phyloP scores from a whole-genome alignment of 2,113 vertebrate genomes.

The Lycocorax pyrrhopterus region DNA sequence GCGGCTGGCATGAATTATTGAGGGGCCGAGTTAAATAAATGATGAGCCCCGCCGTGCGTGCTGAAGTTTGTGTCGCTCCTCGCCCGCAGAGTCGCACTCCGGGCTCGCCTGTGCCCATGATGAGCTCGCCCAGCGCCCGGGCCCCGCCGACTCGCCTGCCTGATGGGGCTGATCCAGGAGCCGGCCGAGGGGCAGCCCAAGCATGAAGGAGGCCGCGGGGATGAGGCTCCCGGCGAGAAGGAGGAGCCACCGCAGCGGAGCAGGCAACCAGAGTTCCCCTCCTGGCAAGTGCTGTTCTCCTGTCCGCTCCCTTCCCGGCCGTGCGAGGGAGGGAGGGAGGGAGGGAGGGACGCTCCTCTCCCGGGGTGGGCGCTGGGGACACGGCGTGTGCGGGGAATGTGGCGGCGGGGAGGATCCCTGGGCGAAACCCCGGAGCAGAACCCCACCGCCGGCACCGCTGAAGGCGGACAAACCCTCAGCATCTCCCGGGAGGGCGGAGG shows the following conservation, averaged over 20 bases:
- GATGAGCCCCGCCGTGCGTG: not conserved
- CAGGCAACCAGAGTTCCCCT: constrained; percentile 61
- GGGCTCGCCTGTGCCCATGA: constrained; percentile 63
- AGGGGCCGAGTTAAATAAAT: constrained; percentile 23
- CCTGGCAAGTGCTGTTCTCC: constrained; percentile 69
- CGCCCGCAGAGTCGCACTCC: constrained; percentile 58
- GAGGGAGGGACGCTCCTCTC: not conserved
- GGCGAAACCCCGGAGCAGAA: not conserved
- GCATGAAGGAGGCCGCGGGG: constrained; percentile 59
- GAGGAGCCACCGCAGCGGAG: constrained; percentile 49
- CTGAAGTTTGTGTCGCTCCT: constrained; percentile 61
- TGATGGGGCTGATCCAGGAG: constrained; percentile 73
- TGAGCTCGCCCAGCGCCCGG: constrained; percentile 33
- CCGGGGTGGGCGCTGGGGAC: not conserved
- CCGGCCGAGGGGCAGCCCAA: constrained; percentile 64
- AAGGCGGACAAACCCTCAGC: not conserved
- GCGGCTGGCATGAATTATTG: constrained; percentile 63
- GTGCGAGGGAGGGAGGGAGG: not conserved
- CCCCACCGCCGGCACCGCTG: not conserved
- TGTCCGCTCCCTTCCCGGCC: not conserved
- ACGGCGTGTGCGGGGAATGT: not conserved
- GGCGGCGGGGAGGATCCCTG: not conserved
- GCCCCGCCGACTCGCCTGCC: constrained; percentile 34
- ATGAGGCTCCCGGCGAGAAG: constrained; percentile 49
- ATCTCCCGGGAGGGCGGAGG: not conserved